phyloP scores from a whole-genome alignment of 2,888 invertebrate genomes.

The Deilephila porcellus region DNA sequence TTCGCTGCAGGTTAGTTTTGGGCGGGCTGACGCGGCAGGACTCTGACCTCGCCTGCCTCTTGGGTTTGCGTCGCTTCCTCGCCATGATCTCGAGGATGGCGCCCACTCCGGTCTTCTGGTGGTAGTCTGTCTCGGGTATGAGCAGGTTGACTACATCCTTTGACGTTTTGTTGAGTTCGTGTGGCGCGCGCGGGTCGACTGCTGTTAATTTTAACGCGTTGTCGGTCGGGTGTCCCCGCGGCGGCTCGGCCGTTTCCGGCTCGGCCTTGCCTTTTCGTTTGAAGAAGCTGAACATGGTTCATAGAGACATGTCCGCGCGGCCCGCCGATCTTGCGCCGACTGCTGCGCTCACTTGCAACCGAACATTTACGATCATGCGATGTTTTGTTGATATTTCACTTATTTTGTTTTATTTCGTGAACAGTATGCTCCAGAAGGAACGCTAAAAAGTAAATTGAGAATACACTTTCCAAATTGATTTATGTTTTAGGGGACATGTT shows the following conservation, averaged over 20 bases:
- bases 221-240: constrained; percentile 59
- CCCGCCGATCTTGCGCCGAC: constrained; percentile 53
- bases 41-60: constrained; percentile 54
- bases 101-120: constrained; percentile 72
- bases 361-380: constrained; percentile 19
- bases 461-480: not conserved
- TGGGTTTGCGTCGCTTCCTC: constrained; percentile 68
- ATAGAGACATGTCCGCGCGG: constrained; percentile 62
- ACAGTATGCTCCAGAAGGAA: constrained; percentile 1
- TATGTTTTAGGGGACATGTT: not conserved
- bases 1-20: constrained; percentile 62
- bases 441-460: not conserved
- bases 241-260: constrained; percentile 49
- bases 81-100: constrained; percentile 79
- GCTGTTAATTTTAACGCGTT: constrained; percentile 52
- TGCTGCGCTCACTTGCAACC: constrained; percentile 42
- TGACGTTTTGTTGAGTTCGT: constrained; percentile 61
- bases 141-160: constrained; percentile 81
- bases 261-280: constrained; percentile 79
- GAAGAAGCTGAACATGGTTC: constrained; percentile 79
- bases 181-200: constrained; percentile 66
- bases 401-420: constrained; percentile 18
- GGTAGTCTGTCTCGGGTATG: constrained; percentile 73
- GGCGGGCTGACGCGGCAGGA: constrained; percentile 65
- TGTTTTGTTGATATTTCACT: constrained; percentile 25